Percentiles rank a stretch among this genome's conserved stretches.
Conservation (phyloP, 2,797 vertebrate species). For the Myripristis murdjan region DNA sequence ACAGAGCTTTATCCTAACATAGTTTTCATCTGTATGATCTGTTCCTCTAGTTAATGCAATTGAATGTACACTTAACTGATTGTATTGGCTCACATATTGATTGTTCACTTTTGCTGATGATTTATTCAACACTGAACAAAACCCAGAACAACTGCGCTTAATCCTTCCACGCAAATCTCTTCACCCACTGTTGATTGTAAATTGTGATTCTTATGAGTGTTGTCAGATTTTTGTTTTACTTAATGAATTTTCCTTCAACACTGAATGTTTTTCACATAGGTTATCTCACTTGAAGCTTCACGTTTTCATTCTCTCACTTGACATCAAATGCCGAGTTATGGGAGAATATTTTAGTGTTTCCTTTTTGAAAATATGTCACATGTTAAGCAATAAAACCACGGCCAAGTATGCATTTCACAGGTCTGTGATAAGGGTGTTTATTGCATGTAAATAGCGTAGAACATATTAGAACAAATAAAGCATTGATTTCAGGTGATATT, state of each 20-base stretch:
- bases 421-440: conserved; percentile 27
- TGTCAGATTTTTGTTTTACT: conserved; percentile 1
- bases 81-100: conserved; percentile 67
- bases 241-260: conserved; percentile 53
- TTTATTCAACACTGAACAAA: conserved; percentile 7
- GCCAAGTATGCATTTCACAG: conserved; percentile 27
- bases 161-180: conserved; percentile 9
- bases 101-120: conserved; percentile 53
- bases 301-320: conserved; percentile 66
- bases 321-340: conserved; percentile 48
- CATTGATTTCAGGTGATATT: conserved; percentile 58
- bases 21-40: conserved; percentile 31
- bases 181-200: conserved; percentile 33
- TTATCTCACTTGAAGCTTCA: conserved; percentile 73
- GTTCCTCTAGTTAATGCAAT: conserved; percentile 57
- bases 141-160: conserved; percentile 11
- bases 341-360: conserved; percentile 59
- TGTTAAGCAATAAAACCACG: conserved; percentile 57
- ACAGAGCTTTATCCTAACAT: conserved; percentile 17
- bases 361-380: conserved; percentile 43
- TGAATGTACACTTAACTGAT: conserved; percentile 82
- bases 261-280: conserved; percentile 59
- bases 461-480: conserved; percentile 61
- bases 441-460: conserved; percentile 75
- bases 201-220: conserved; percentile 19